A percentile compares a stretch with the other conserved stretches of the same genome.
phyloP scores from a whole-genome alignment of 2,113 vertebrate species.

The Ammodytes marinus region DNA sequence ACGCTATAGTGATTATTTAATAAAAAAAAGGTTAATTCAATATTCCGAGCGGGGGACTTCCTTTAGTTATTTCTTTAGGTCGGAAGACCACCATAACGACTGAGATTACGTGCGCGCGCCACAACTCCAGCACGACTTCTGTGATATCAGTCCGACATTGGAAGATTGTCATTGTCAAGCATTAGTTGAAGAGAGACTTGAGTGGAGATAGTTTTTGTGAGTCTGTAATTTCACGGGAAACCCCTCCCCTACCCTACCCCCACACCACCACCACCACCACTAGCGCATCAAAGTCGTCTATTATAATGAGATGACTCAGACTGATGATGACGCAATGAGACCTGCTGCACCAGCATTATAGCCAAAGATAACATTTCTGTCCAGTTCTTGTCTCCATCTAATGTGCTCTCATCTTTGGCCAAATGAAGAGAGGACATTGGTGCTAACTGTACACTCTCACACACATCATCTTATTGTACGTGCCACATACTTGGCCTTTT shows the following conservation, averaged over 20 bases:
- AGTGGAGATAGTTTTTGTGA: background rate
- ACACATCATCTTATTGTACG: background rate
- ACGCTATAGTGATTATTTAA: too few species aligned
- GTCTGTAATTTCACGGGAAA: constrained; percentile 44
- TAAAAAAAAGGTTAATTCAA: too few species aligned
- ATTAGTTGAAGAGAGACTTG: constrained; percentile 7
- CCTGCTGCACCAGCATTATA: constrained; percentile 58
- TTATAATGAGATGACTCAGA: constrained; percentile 80
- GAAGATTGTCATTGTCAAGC: background rate
- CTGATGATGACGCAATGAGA: constrained; percentile 69
- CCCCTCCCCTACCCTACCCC: background rate
- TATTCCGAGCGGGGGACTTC: too few species aligned
- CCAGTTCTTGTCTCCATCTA: constrained; percentile 44
- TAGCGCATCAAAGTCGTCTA: constrained; percentile 77
- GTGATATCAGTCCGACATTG: too few species aligned
- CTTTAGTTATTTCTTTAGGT: too few species aligned
- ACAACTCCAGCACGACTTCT: too few species aligned
- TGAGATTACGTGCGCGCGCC: too few species aligned
- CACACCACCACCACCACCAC: constrained; percentile 16
- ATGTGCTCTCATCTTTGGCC: constrained; percentile 23
- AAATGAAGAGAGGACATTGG: constrained; percentile 11
- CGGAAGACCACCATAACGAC: too few species aligned
- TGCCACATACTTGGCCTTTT: background rate
- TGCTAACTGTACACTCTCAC: background rate
- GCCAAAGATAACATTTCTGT: constrained; percentile 52